Conservation (phyloP, 1,140 invertebrate species). For the Carposina sasakii region DNA sequence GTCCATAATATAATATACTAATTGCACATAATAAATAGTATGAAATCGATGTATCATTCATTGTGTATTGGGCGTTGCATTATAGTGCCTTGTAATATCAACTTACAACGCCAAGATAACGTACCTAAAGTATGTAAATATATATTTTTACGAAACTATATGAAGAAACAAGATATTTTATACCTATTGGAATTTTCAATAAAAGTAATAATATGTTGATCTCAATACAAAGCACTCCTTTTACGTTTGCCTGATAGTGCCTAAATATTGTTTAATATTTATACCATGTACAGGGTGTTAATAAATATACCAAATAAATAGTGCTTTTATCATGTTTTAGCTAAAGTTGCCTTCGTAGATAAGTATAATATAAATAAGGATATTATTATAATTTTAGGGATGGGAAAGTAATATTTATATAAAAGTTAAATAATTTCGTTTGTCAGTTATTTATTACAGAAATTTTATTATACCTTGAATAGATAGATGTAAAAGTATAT, state of each 20-base stretch:
- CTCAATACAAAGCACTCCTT: conserved; percentile 43
- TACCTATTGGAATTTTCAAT: too few species aligned
- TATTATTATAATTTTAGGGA: conserved; percentile 9
- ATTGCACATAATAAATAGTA: too few species aligned
- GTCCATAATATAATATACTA: too few species aligned
- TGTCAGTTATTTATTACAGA: conserved; percentile 16
- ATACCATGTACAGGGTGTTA: conserved; percentile 68
- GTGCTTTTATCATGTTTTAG: conserved; percentile 57
- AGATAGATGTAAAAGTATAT: background rate
- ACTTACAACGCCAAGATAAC: too few species aligned
- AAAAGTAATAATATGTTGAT: too few species aligned
- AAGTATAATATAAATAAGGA: background rate
- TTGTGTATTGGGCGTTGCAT: too few species aligned
- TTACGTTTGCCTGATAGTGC: conserved; percentile 48
- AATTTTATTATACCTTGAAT: background rate
- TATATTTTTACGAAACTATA: too few species aligned
- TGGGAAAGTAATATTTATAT: conserved; percentile 32
- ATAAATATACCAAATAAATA: conserved; percentile 65
- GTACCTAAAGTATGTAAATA: too few species aligned
- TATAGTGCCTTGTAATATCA: too few species aligned
- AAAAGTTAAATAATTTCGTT: conserved; percentile 29
- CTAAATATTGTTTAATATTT: conserved; percentile 56
- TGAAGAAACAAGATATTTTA: too few species aligned
- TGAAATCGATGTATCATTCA: too few species aligned
- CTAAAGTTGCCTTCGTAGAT: conserved; percentile 59